Percentiles rank a stretch among this genome's conserved stretches.
Conservation (phyloP, 2,797 vertebrate species). For the Micropoecilia bifurca region DNA sequence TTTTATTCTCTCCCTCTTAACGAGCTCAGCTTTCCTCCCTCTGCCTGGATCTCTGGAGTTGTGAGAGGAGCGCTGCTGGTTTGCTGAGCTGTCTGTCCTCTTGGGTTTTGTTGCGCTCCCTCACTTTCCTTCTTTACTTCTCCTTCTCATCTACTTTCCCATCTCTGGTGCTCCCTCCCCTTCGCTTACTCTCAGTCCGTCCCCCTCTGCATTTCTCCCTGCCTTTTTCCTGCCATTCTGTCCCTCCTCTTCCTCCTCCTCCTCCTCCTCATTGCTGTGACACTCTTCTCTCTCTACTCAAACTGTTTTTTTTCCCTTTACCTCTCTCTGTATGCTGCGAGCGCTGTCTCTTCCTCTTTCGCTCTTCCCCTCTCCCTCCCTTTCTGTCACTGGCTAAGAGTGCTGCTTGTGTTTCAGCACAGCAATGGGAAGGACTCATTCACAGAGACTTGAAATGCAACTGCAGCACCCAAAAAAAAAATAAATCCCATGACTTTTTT, state of each 20-base stretch:
- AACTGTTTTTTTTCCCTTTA: constrained; percentile 68
- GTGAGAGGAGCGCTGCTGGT: constrained; percentile 72
- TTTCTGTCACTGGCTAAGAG: constrained; percentile 65
- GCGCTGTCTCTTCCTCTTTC: constrained; percentile 65
- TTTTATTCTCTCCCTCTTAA: constrained; percentile 14
- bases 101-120: constrained; percentile 45
- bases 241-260: constrained; percentile 35
- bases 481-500: constrained; percentile 61
- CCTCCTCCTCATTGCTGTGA: constrained; percentile 65
- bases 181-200: constrained; percentile 47
- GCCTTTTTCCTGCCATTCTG: constrained; percentile 50
- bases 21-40: constrained; percentile 60
- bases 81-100: constrained; percentile 72
- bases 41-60: constrained; percentile 67
- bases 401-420: constrained; percentile 71
- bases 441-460: constrained; percentile 70
- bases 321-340: constrained; percentile 79
- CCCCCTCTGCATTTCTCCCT: constrained; percentile 62
- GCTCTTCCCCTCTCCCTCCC: constrained; percentile 53
- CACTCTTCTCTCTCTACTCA: constrained; percentile 67
- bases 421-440: constrained; percentile 65
- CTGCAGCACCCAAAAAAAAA: constrained; percentile 57
- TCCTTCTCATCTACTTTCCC: constrained; percentile 65
- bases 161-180: constrained; percentile 56
- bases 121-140: constrained; percentile 64